Base-by-base conservation (phyloP, 1,140 invertebrate genomes). In the Chrysomallon squamiferum region DNA sequence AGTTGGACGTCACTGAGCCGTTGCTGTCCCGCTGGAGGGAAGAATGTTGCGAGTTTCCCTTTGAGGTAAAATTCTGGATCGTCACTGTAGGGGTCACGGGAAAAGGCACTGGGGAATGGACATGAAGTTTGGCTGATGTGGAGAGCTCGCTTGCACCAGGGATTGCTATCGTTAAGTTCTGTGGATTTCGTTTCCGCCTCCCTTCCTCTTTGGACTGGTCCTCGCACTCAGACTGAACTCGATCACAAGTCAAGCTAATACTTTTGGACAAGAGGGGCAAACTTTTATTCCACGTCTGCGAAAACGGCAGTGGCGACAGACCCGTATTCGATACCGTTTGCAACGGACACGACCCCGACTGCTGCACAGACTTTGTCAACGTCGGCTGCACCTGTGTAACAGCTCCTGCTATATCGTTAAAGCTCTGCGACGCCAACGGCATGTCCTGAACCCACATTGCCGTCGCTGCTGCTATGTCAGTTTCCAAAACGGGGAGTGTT, bases 381-480 rank as follows among this genome's bases (percentile, higher is more conserved):
- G 11, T 35, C n/a, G 59, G 57, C 15, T 69, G 57, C 50, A 72
- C 58, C 47, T 65, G 52, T 18, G 69, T n/a, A 29, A 69, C 56
- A 9, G 67, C 57, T 1, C 65, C 63, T 30, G 68, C 38, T 4
- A 68, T 32, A 35, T 74, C 72, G 43, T 68, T 68, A 38, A 68
- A 50, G 25, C 50, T 54, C 47, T 66, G 62, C 27, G 52, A 62
- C 35, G 54, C 30, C 30, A 74, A 49, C n/a, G 72, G 72, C 63
- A 63, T 67, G 38, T 68, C 67, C 59, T 74, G 62, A 22, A 74
- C 72, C 72, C 72, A 74, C 27, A 62, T 50, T 13, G 68, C 64
- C 3, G 68, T 70, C n/a, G 68, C 62, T 15, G 47, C 22, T 2
- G 58, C 58, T 18, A 65, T 65, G 32, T 68, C 69, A 15, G 58